These are phyloP conservation scores for Neogobius melanostomus DNA, from an alignment of 2,113 vertebrate genomes.

Conservation along the genomic window DNA sequence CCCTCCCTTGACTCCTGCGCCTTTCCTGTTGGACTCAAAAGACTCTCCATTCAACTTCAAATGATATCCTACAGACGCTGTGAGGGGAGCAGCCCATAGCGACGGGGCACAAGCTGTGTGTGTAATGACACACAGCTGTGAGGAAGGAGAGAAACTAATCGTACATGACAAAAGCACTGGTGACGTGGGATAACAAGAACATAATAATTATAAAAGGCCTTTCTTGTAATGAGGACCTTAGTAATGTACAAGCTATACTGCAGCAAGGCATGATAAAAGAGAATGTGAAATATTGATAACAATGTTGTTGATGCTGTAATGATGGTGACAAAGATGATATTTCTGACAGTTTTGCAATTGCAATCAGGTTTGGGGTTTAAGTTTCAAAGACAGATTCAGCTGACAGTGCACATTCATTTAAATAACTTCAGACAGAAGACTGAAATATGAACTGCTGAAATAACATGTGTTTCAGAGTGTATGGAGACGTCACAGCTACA, in stretches of 20 bases:
- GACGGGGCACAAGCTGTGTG: conserved; percentile 20
- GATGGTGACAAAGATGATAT: too few species aligned
- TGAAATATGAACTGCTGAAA: too few species aligned
- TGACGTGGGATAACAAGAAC: conserved; percentile 35
- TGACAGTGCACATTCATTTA: too few species aligned
- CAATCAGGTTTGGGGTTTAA: too few species aligned
- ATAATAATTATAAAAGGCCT: background rate
- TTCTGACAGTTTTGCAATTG: too few species aligned
- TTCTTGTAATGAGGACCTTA: background rate
- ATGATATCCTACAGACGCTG: conserved; percentile 40
- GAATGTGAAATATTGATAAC: background rate
- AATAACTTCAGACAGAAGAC: too few species aligned
- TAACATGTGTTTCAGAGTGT: too few species aligned
- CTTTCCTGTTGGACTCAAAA: conserved; percentile 47
- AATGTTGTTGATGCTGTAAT: too few species aligned
- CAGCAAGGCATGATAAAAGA: background rate
- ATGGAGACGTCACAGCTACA: too few species aligned
- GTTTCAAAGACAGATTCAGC: too few species aligned
- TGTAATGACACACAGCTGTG: conserved; percentile 51
- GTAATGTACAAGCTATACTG: background rate
- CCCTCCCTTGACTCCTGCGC: conserved; percentile 30
- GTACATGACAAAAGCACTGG: conserved; percentile 17
- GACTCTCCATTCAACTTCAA: conserved; percentile 56
- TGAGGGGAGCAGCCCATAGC: conserved; percentile 36
- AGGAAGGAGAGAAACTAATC: conserved; percentile 32